Evolutionary conservation across 2,888 invertebrate genomes (phyloP), one percentile per base, ranked within the genome.

Genomic region (Diarsia rubi): DNA sequence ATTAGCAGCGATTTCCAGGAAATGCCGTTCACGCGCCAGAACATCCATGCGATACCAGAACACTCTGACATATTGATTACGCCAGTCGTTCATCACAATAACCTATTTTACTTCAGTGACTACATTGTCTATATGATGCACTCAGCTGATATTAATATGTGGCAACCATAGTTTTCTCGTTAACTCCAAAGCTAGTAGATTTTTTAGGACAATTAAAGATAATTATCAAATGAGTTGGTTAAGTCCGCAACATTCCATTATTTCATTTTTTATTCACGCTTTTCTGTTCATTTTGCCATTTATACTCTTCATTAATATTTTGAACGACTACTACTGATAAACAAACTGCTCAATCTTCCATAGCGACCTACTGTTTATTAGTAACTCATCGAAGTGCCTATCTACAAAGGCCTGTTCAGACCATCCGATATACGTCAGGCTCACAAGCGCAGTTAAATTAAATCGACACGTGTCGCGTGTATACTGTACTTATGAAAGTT

Each of bases 401-500:
- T 80, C 69, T 74, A 72, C 73, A 75, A 63, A 60, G n/a, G 60
- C 52, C 54, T 19, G 60, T 69, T 75, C 69, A 60, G 57, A 78
- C 66, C 74, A 78, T 66, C 12, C 31, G 63, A 78, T 60, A 73
- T 60, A 73, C 59, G 78, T 73, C 83, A 71, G 16, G 31, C 31
- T 62, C 37, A 37, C 54, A 12, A 60, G 59, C 70, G 62, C 66
- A 77, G 63, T 24, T 57, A 65, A 81, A 85, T 83, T 78, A 84
- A 81, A 78, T 64, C 71, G 47, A 81, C 75, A 65, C 71, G 66
- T 31, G 54, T 77, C 67, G 49, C 27, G 64, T 85, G 83, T 84
- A 81, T 86, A 75, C 78, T 82, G 82, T 86, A 74, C 78, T 82
- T 82, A 82, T 79, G 67, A 79, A 78, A 85, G 78, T 83, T 83